Evolutionary conservation across 1,140 invertebrate genomes (phyloP), one percentile per base, ranked within the genome.

Genomic region (Trichonephila clavipes): DNA sequence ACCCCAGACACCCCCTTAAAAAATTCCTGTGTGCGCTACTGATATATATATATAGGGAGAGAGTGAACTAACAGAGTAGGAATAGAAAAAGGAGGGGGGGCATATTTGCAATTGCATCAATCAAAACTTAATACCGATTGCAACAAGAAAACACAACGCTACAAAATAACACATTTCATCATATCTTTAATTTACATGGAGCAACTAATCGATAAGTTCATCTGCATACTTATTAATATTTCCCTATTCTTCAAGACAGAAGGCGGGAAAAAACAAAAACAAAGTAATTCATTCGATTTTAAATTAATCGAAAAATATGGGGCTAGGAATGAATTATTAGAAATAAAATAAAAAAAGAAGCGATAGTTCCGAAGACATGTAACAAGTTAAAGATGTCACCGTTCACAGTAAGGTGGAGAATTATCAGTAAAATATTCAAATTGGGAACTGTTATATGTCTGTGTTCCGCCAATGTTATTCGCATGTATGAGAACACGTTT

Each of bases 401-500:
- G 10, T n/a, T 69, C 66, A 14, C 66, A 69, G 66, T 1, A 24
- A 24, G 66, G 66, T 77, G 72, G 28, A 19, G 34, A 77, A 77
- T 77, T 40, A 77, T 77, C 72, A 77, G 28, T 40, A 77, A 77
- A 77, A 77, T 77, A 77, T 77, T 77, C 72, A 77, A 77, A 77
- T 77, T 18, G 72, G 28, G 10, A 14, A 77, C 72, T 34, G 28
- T 14, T 34, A 77, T 40, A 18, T 10, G 24, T 18, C 24, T 40
- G 28, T 77, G 28, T 40, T 40, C 34, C 28, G 28, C 72, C 72
- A 34, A 77, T 77, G 72, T 77, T 77, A 77, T 77, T 77, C 72
- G 16, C 24, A 18, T 77, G 72, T 77, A 18, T 51, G 28, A 14
- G 72, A 77, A 77, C 72, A 77, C 72, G 28, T 77, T 77, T 77